A percentile compares a stretch with the other conserved stretches of the same genome.
Conservation (phyloP, 92 coral and sea anemone species). For the Siderastrea radians region DNA sequence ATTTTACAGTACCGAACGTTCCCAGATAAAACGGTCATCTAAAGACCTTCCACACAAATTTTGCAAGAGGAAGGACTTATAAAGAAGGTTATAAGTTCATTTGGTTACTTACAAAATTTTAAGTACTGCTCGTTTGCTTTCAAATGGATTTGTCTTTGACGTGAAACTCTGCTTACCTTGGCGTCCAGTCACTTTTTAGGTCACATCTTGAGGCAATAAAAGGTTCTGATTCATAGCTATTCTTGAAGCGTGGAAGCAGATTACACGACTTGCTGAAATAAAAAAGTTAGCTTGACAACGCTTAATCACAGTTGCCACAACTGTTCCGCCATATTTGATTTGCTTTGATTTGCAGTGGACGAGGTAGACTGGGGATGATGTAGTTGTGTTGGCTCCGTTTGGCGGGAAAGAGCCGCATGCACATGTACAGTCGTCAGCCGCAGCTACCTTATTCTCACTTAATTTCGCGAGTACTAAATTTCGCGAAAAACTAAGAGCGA, state of each 20-base stretch:
- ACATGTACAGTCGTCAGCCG: too few relatives aligned
- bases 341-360: not conserved
- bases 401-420: too few relatives aligned
- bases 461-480: too few relatives aligned
- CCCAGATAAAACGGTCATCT: too few relatives aligned
- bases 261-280: not conserved
- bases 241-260: not conserved
- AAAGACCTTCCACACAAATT: too few relatives aligned
- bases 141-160: not conserved
- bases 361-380: conserved; percentile 5
- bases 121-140: conserved; percentile 14
- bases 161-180: not conserved
- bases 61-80: too few relatives aligned
- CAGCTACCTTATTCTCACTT: too few relatives aligned
- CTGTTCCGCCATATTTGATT: conserved; percentile 28
- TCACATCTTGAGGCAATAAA: conserved; percentile 13
- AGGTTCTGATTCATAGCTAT: conserved; percentile 6
- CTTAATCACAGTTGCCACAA: conserved; percentile 24
- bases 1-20: too few relatives aligned
- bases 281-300: conserved; percentile 10
- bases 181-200: not conserved
- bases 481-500: too few relatives aligned
- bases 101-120: too few relatives aligned
- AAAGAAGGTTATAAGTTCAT: too few relatives aligned
- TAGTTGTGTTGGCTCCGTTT: not conserved